These are phyloP conservation scores for Oenanthe oenanthe DNA, from an alignment of 2,113 vertebrate species.

Conservation along the genomic window DNA sequence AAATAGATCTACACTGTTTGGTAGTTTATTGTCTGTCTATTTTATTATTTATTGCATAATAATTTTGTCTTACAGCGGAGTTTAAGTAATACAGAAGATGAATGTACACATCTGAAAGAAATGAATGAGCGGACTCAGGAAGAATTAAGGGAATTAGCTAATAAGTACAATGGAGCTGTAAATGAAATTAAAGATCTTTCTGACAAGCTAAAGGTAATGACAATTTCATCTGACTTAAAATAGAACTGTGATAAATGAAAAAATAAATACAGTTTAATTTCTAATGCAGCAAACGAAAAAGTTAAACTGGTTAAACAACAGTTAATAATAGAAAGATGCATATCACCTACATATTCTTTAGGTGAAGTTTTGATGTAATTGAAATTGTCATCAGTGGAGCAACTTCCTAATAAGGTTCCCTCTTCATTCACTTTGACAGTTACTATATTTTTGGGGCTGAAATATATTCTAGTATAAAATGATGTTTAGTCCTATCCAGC, in stretches of 20 bases:
- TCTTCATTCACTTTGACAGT: neutral
- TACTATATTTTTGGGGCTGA: neutral
- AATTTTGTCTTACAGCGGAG: constrained; percentile 81
- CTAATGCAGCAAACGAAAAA: neutral
- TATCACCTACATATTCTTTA: neutral
- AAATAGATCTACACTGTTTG: neutral
- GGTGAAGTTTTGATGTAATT: neutral
- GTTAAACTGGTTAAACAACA: neutral
- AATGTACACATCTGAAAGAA: constrained; percentile 98
- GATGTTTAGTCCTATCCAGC: neutral
- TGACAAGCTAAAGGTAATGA: constrained; percentile 93
- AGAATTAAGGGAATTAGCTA: constrained; percentile 93
- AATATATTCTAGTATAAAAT: neutral
- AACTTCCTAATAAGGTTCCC: neutral
- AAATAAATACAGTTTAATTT: neutral
- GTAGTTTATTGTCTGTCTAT: neutral
- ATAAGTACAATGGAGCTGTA: constrained; percentile 96
- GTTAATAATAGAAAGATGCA: neutral
- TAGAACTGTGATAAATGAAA: neutral
- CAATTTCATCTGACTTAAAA: neutral
- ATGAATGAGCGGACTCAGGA: constrained; percentile 96
- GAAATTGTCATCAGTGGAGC: neutral
- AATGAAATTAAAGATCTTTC: constrained; percentile 97
- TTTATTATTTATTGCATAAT: neutral
- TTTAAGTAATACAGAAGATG: constrained; percentile 97